A percentile compares a stretch with the other conserved stretches of the same genome.
Evolutionary conservation across 2,113 vertebrate genomes (phyloP).

Genomic region (Caloenas nicobarica): DNA sequence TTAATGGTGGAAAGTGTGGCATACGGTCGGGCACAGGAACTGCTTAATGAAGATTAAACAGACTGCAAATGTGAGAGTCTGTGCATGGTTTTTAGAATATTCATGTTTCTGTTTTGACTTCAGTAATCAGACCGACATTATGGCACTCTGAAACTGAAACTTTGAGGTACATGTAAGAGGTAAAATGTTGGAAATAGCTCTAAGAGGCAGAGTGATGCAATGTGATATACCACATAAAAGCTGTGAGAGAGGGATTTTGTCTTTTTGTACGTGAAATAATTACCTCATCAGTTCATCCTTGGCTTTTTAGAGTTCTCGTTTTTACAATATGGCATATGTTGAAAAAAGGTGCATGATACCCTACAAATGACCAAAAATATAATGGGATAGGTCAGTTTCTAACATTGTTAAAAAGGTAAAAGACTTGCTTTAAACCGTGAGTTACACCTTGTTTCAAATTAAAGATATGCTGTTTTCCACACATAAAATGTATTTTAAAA

Average conservation of each 20-base stretch:
- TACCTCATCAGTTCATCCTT: accelerated
- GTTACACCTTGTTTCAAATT: background rate
- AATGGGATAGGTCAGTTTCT: background rate
- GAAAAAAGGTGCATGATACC: background rate
- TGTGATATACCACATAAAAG: background rate
- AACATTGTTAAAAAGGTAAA: background rate
- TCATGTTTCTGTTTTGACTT: background rate
- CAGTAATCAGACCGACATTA: background rate
- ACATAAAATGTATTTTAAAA: background rate
- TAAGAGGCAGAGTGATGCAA: background rate
- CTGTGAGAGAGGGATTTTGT: background rate
- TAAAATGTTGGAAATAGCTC: background rate
- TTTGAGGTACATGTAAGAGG: background rate
- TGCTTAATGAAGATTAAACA: accelerated
- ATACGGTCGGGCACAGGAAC: accelerated
- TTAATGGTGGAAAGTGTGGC: background rate
- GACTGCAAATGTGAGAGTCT: background rate
- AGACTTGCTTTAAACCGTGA: background rate
- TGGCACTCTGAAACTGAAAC: background rate
- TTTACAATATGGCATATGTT: background rate
- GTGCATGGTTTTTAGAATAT: background rate
- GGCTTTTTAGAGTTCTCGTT: background rate
- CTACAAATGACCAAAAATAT: background rate
- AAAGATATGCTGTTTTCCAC: background rate
- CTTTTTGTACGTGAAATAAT: background rate